Conservation (phyloP, 2,888 invertebrate genomes). For the Crioceris asparagi region DNA sequence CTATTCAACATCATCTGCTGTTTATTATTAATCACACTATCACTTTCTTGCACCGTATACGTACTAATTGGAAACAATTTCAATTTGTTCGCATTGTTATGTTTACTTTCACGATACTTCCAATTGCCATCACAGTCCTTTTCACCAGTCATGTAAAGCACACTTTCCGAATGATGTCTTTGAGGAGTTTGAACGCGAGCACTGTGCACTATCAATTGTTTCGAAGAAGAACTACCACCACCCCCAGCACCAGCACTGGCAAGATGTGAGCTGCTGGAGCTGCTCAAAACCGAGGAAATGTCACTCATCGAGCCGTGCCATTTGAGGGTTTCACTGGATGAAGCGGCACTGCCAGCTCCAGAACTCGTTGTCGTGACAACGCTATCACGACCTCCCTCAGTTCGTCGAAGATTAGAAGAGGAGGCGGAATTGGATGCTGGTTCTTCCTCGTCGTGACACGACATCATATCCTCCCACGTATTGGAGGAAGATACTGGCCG, state of each 20-base stretch:
- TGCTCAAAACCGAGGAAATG: slow-evolving; percentile 51
- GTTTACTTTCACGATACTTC: slow-evolving; percentile 35
- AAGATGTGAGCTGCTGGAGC: slow-evolving; percentile 42
- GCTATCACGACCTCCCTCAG: slow-evolving; percentile 46
- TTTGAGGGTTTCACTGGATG: slow-evolving; percentile 67
- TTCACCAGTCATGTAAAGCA: slow-evolving; percentile 52
- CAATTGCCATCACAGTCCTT: slow-evolving; percentile 26
- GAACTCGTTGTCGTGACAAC: slow-evolving; percentile 52
- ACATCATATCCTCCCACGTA: slow-evolving; percentile 34
- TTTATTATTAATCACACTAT: no score
- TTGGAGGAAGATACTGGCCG: no score
- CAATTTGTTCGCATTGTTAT: slow-evolving; percentile 41
- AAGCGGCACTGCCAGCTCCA: slow-evolving; percentile 50
- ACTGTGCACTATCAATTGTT: slow-evolving; percentile 64
- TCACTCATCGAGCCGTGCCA: slow-evolving; percentile 71
- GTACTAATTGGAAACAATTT: slow-evolving; percentile 62
- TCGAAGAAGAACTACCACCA: slow-evolving; percentile 41
- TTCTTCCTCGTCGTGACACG: not conserved
- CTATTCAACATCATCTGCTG: no score
- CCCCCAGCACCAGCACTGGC: slow-evolving; percentile 60
- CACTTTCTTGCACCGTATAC: slow-evolving; percentile 46
- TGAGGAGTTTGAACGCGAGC: slow-evolving; percentile 67
- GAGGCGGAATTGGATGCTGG: not conserved
- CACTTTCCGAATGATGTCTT: slow-evolving; percentile 66
- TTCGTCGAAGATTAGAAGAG: not conserved